A percentile compares a stretch with the other conserved stretches of the same genome.
Evolutionary conservation across 1,140 invertebrate species (phyloP).

Genomic region (Drosophila seguyi): DNA sequence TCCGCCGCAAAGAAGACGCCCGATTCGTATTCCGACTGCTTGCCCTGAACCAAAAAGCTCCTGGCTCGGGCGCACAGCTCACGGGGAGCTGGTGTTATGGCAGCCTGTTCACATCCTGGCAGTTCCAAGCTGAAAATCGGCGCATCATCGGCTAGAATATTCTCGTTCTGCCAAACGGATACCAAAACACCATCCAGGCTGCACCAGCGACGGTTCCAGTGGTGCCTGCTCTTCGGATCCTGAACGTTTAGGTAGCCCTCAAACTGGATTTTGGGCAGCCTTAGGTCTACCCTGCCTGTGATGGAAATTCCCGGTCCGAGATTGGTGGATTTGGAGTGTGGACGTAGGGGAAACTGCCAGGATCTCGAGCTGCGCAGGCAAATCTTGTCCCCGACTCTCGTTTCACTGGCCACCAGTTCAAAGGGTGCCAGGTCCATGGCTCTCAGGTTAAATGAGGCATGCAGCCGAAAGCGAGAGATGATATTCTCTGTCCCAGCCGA

Average conservation of each 20-base stretch:
- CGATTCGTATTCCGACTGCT: slow-evolving; percentile 21
- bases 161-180: slow-evolving; percentile 65
- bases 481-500: slow-evolving; percentile 44
- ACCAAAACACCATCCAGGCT: slow-evolving; percentile 60
- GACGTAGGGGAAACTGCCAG: slow-evolving; percentile 54
- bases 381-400: slow-evolving; percentile 43
- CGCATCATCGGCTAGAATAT: slow-evolving; percentile 48
- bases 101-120: slow-evolving; percentile 10
- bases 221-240: slow-evolving; percentile 55
- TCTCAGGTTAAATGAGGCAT: slow-evolving; percentile 62
- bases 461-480: slow-evolving; percentile 75
- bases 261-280: slow-evolving; percentile 56
- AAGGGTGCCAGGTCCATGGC: slow-evolving; percentile 63
- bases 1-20: slow-evolving; percentile 70
- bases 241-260: slow-evolving; percentile 76
- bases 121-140: slow-evolving; percentile 54
- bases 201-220: slow-evolving; percentile 83
- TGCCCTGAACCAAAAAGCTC: slow-evolving; percentile 62
- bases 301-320: slow-evolving; percentile 55
- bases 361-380: slow-evolving; percentile 62
- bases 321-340: slow-evolving; percentile 66
- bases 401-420: slow-evolving; percentile 53
- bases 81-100: slow-evolving; percentile 51
- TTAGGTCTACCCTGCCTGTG: slow-evolving; percentile 65
- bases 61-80: slow-evolving; percentile 74